Conservation (phyloP, 2,888 invertebrate species). For the Reticulitermes lucifugus region DNA sequence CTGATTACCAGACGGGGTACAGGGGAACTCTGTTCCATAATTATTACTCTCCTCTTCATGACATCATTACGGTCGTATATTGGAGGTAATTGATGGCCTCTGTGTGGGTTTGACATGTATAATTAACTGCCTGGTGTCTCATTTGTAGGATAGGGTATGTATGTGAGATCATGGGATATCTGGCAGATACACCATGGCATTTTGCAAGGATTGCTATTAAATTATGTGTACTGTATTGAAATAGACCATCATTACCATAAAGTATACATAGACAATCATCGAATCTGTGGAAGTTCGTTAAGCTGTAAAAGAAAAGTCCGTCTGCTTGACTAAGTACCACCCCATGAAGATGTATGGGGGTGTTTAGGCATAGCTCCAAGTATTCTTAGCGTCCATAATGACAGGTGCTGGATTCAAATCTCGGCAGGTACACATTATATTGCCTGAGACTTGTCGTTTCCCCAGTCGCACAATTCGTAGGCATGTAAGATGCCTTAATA, state of each 20-base stretch:
- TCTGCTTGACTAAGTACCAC: too few species aligned
- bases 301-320: too few species aligned
- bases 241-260: neutral
- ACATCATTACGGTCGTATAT: conserved; percentile 36
- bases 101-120: conserved; percentile 31
- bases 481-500: too few species aligned
- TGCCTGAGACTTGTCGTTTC: too few species aligned
- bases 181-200: neutral
- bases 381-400: too few species aligned
- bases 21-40: neutral
- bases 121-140: conserved; percentile 26
- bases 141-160: neutral
- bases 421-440: too few species aligned
- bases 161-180: neutral
- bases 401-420: too few species aligned
- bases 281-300: too few species aligned
- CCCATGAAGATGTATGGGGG: too few species aligned
- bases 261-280: too few species aligned
- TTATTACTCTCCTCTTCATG: conserved; percentile 35
- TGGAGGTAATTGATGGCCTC: conserved; percentile 33
- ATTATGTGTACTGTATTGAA: neutral
- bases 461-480: too few species aligned
- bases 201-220: neutral
- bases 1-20: neutral
- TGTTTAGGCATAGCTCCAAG: too few species aligned